Percentiles rank a stretch among this genome's conserved stretches.
phyloP scores from a whole-genome alignment of 1,140 invertebrate species.

The Gryllus bimaculatus region DNA sequence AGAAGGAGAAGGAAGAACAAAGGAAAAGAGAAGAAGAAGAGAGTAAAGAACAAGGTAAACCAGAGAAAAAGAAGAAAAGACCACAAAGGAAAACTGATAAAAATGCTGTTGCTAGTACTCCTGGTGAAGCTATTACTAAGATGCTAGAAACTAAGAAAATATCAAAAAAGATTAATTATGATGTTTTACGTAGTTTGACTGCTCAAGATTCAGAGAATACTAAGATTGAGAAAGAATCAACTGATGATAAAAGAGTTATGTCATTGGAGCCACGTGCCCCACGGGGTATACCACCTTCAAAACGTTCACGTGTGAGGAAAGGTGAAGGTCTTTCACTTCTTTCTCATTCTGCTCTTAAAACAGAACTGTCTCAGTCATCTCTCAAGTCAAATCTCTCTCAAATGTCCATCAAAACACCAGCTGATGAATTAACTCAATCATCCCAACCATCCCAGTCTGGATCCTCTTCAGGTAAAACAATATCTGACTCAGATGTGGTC shows the following conservation, averaged over 20 bases:
- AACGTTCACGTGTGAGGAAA: neutral
- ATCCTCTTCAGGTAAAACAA: neutral
- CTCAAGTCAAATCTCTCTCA: neutral
- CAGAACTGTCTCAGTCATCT: neutral
- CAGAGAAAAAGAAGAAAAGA: slow-evolving; percentile 57
- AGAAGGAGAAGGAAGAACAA: slow-evolving; percentile 75
- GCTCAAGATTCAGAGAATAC: slow-evolving; percentile 22
- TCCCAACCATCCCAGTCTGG: neutral
- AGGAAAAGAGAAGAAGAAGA: slow-evolving; percentile 62
- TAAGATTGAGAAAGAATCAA: neutral
- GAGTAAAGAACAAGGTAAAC: slow-evolving; percentile 74
- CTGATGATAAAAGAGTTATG: neutral
- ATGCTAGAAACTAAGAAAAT: slow-evolving; percentile 92
- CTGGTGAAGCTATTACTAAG: slow-evolving; percentile 84
- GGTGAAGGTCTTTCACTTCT: neutral
- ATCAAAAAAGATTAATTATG: slow-evolving; percentile 95
- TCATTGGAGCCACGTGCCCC: neutral
- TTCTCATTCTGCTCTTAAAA: neutral
- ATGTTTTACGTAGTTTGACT: slow-evolving; percentile 79
- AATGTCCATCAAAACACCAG: neutral
- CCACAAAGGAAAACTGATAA: slow-evolving; percentile 8
- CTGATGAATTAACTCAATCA: neutral
- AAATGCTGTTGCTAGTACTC: slow-evolving; percentile 22
- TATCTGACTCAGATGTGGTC: neutral
- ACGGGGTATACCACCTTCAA: neutral